A percentile compares a stretch with the other conserved stretches of the same genome.
Evolutionary conservation across 2,888 invertebrate genomes (phyloP).

Genomic region (Corbicula japonica): DNA sequence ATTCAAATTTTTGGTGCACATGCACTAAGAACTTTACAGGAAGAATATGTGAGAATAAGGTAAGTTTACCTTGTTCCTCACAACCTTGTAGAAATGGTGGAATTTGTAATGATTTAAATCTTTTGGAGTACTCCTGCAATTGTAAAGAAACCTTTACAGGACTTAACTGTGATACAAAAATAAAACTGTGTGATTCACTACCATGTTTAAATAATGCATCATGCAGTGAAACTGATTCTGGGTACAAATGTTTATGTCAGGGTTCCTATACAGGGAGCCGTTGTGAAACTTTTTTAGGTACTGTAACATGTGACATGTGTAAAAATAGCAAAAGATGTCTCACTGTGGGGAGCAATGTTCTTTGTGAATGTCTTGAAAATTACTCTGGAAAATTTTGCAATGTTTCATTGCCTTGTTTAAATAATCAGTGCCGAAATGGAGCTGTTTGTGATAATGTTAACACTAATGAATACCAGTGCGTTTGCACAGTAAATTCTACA

Average conservation of each 20-base stretch:
- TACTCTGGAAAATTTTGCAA: constrained; percentile 79
- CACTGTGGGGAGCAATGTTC: constrained; percentile 24
- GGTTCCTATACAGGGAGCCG: constrained; percentile 65
- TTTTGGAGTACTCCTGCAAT: constrained; percentile 39
- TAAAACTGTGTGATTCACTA: constrained; percentile 43
- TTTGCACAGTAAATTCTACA: constrained; percentile 70
- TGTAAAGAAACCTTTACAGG: constrained; percentile 55
- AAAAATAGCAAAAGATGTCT: constrained; percentile 50
- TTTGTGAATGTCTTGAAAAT: constrained; percentile 75
- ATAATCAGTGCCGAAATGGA: constrained; percentile 88
- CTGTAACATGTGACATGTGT: constrained; percentile 39
- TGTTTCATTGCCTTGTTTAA: constrained; percentile 69
- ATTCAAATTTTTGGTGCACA: constrained; percentile 63
- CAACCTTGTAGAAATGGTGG: constrained; percentile 59
- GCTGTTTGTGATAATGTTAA: constrained; percentile 92
- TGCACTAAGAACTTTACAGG: constrained; percentile 70
- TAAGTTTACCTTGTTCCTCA: constrained; percentile 44
- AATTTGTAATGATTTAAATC: constrained; percentile 48
- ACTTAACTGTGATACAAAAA: constrained; percentile 47
- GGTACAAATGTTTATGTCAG: constrained; percentile 68
- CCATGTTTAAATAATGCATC: constrained; percentile 90
- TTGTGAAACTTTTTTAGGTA: constrained; percentile 60
- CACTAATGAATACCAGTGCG: constrained; percentile 62
- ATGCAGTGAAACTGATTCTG: constrained; percentile 90
- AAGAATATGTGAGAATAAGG: constrained; percentile 68